These are phyloP conservation scores for Gryllus longicercus DNA, from an alignment of 2,888 invertebrate species.

Conservation along the genomic window DNA sequence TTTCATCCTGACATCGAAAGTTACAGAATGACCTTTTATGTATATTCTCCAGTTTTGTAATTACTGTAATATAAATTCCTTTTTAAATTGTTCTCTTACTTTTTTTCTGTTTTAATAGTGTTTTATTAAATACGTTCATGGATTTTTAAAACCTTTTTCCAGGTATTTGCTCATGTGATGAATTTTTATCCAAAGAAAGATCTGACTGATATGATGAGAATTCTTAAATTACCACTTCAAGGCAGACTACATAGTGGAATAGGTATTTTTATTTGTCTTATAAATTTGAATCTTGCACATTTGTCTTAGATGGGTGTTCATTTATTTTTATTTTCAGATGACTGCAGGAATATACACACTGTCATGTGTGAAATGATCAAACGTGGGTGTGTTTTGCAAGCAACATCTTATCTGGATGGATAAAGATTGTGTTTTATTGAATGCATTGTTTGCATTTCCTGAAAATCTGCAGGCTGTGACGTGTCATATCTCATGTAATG, in stretches of 20 bases:
- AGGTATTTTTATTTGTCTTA: not conserved
- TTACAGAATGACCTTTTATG: too few species aligned
- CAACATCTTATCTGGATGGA: constrained; percentile 18
- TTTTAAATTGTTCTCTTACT: too few species aligned
- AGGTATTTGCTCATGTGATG: constrained; percentile 23
- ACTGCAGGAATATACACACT: constrained; percentile 26
- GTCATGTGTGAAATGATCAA: constrained; percentile 10
- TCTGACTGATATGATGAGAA: constrained; percentile 20
- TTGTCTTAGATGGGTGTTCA: not conserved
- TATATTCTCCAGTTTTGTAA: too few species aligned
- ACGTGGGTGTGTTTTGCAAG: constrained; percentile 22
- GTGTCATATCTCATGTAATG: too few species aligned
- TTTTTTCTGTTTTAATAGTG: too few species aligned
- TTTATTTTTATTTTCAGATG: constrained; percentile 24
- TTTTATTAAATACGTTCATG: too few species aligned
- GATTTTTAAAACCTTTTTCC: not conserved
- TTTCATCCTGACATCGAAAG: too few species aligned
- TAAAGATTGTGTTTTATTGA: too few species aligned
- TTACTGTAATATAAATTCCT: too few species aligned
- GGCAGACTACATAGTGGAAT: constrained; percentile 29
- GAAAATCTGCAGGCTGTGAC: too few species aligned
- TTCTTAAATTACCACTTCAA: constrained; percentile 9
- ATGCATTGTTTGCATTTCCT: too few species aligned
- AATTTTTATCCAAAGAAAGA: constrained; percentile 24
- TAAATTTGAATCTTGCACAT: not conserved